Conservation (phyloP, 1,140 invertebrate genomes). For the Rhizoglyphus robini region DNA sequence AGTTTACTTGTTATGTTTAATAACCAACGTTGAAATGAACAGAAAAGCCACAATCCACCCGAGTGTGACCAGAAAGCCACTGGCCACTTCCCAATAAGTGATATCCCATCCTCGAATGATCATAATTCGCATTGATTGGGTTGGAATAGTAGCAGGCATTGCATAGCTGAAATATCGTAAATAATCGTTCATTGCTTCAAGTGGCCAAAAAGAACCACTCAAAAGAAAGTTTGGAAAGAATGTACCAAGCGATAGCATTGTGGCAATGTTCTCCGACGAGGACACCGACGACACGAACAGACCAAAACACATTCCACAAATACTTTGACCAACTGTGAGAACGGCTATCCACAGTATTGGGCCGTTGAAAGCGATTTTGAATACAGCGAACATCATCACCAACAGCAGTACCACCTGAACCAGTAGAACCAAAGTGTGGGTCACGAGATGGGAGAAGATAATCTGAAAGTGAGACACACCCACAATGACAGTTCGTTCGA, state of each 20-base stretch:
- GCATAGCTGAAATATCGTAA: conserved; percentile 65
- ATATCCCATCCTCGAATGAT: conserved; percentile 20
- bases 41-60: no score
- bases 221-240: conserved; percentile 82
- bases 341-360: conserved; percentile 55
- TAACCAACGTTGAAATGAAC: no score
- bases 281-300: conserved; percentile 74
- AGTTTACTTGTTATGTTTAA: no score
- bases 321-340: conserved; percentile 57
- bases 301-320: conserved; percentile 87
- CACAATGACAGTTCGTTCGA: conserved; percentile 75
- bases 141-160: conserved; percentile 71
- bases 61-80: no score
- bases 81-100: not conserved
- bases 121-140: conserved; percentile 22
- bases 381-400: conserved; percentile 65
- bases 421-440: conserved; percentile 88
- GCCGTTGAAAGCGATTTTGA: conserved; percentile 63
- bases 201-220: conserved; percentile 67
- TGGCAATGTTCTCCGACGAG: conserved; percentile 76
- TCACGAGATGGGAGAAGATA: conserved; percentile 75
- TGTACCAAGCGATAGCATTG: conserved; percentile 77
- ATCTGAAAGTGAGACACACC: conserved; percentile 78
- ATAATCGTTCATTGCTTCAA: conserved; percentile 78
- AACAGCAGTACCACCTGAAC: conserved; percentile 75